Percentiles rank a stretch among this genome's conserved stretches.
These are phyloP conservation scores for Aporophyla nigra DNA, from an alignment of 2,888 invertebrate genomes.

Conservation along the genomic window DNA sequence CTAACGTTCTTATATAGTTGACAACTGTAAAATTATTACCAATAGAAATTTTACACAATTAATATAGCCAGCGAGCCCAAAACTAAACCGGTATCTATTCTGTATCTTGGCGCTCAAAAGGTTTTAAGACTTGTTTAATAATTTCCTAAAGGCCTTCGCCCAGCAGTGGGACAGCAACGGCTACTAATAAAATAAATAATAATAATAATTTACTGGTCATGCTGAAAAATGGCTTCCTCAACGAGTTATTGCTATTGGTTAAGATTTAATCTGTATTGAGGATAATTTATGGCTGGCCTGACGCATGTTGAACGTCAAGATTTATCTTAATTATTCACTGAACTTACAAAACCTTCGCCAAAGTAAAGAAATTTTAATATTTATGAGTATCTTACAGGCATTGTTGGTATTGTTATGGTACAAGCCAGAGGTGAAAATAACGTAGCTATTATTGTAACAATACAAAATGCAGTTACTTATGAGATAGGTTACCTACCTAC, in stretches of 20 bases:
- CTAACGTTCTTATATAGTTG: no score
- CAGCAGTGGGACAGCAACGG: no score
- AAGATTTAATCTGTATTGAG: neutral
- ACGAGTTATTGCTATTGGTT: neutral
- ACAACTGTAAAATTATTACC: no score
- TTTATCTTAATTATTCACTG: constrained; percentile 38
- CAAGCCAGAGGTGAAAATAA: neutral
- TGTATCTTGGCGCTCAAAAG: neutral
- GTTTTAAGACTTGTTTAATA: neutral
- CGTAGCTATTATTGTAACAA: neutral
- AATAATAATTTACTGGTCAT: neutral
- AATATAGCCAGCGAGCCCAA: no score
- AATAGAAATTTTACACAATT: no score
- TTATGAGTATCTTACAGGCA: constrained; percentile 5
- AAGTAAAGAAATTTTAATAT: constrained; percentile 12
- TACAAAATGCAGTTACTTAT: neutral
- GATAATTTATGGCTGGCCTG: neutral
- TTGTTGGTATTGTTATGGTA: constrained; percentile 12
- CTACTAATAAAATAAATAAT: no score
- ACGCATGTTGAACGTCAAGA: neutral
- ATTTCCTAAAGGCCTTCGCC: no score
- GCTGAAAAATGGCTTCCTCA: neutral
- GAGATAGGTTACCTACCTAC: neutral
- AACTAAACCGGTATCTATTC: no score
- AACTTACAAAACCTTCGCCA: constrained; percentile 12